phyloP scores from a whole-genome alignment of 2,888 invertebrate genomes.

The Drosophila barbarae region DNA sequence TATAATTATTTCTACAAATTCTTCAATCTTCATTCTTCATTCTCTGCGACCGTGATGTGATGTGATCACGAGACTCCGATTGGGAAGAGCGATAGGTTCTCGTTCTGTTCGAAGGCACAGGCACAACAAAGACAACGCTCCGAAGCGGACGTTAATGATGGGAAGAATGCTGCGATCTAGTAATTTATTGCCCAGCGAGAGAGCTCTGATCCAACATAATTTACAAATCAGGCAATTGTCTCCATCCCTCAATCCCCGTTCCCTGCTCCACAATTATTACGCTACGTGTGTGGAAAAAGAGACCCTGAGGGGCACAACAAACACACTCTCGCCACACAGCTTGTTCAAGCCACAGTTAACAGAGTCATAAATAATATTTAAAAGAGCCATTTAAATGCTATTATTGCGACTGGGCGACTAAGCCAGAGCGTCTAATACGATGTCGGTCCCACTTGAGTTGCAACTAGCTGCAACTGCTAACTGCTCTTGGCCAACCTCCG shows the following conservation, averaged over 20 bases:
- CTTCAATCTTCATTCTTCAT: slow-evolving; percentile 42
- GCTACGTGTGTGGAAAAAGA: slow-evolving; percentile 24
- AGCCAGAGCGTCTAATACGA: not conserved
- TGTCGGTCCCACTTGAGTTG: not conserved
- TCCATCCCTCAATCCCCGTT: not conserved
- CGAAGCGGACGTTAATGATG: slow-evolving; percentile 59
- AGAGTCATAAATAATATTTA: slow-evolving; percentile 65
- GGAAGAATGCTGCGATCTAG: slow-evolving; percentile 51
- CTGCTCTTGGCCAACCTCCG: slow-evolving; percentile 25
- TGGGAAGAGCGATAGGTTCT: slow-evolving; percentile 29
- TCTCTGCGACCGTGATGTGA: slow-evolving; percentile 18
- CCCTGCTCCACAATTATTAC: slow-evolving; percentile 3
- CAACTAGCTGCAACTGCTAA: slow-evolving; percentile 22
- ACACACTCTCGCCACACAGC: slow-evolving; percentile 35
- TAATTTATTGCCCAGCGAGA: slow-evolving; percentile 39
- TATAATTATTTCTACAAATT: slow-evolving; percentile 69
- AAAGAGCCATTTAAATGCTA: slow-evolving; percentile 69
- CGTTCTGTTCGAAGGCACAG: slow-evolving; percentile 1
- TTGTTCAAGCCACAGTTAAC: slow-evolving; percentile 57
- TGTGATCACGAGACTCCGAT: slow-evolving; percentile 24
- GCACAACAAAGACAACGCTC: slow-evolving; percentile 29
- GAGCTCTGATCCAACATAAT: slow-evolving; percentile 29
- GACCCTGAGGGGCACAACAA: slow-evolving; percentile 27
- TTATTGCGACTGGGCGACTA: slow-evolving; percentile 44
- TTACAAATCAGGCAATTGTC: slow-evolving; percentile 35